These are phyloP conservation scores for Tiliqua scincoides DNA, from an alignment of 2,113 vertebrate genomes.

Conservation along the genomic window DNA sequence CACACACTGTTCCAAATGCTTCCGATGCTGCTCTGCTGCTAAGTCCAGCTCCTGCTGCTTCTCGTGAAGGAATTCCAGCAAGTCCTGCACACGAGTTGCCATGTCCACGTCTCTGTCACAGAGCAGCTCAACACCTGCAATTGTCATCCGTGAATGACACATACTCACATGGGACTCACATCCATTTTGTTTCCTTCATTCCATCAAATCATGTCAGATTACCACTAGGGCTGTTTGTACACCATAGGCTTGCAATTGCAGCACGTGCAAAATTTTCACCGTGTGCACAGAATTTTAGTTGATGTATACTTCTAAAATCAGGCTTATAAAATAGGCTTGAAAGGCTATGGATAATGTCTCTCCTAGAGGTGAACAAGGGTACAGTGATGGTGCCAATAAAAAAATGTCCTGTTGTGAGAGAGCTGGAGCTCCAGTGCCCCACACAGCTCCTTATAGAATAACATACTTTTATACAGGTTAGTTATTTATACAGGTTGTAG, in stretches of 20 bases:
- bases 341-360: too few relatives aligned
- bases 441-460: not conserved
- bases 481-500: not conserved
- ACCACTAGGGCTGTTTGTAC: not conserved
- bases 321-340: not conserved
- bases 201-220: not conserved
- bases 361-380: too few relatives aligned
- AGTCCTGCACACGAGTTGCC: constrained; percentile 94
- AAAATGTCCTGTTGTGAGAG: not conserved
- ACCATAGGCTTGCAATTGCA: too few relatives aligned
- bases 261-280: not conserved
- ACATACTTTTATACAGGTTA: not conserved
- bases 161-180: not conserved
- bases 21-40: constrained; percentile 92
- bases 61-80: constrained; percentile 97
- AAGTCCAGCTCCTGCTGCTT: constrained; percentile 97
- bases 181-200: not conserved
- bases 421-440: not conserved
- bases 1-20: constrained; percentile 97
- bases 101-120: constrained; percentile 97
- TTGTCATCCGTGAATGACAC: rapidly evolving
- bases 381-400: too few relatives aligned
- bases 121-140: constrained; percentile 91
- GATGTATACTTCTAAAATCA: not conserved
- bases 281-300: too few relatives aligned